phyloP scores from a whole-genome alignment of 1,140 invertebrate species.

The Lethocerus indicus region DNA sequence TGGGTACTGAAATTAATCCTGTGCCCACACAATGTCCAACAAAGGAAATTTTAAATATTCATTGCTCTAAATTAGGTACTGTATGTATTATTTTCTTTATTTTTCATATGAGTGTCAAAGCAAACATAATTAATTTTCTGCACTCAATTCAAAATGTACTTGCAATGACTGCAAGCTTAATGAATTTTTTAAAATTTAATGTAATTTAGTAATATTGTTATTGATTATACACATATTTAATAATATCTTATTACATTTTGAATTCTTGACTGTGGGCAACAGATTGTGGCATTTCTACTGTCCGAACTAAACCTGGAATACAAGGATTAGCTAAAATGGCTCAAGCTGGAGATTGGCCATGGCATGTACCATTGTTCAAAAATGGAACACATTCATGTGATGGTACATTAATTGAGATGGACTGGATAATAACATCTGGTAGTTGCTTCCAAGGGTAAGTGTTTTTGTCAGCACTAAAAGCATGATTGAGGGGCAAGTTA shows the following conservation, averaged over 20 bases:
- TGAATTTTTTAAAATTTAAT: too few relatives aligned
- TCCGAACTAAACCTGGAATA: conserved; percentile 26
- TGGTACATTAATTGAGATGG: conserved; percentile 55
- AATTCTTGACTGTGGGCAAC: too few relatives aligned
- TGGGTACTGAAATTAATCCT: conserved; percentile 62
- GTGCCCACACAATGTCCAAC: conserved; percentile 51
- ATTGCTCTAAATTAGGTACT: conserved; percentile 55
- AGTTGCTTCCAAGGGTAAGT: conserved; percentile 65
- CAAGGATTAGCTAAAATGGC: conserved; percentile 46
- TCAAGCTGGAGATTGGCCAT: conserved; percentile 70
- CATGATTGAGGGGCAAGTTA: too few relatives aligned
- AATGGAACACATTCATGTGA: conserved; percentile 76
- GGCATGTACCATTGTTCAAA: conserved; percentile 68
- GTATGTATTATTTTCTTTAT: conserved; percentile 4
- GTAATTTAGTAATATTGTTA: conserved; percentile 8
- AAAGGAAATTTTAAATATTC: conserved; percentile 61
- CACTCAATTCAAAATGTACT: too few relatives aligned
- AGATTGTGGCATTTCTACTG: conserved; percentile 61
- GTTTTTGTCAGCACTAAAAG: too few relatives aligned
- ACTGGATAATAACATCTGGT: conserved; percentile 74
- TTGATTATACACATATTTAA: too few relatives aligned
- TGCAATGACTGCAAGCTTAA: too few relatives aligned
- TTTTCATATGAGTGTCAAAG: too few relatives aligned
- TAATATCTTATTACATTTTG: too few relatives aligned
- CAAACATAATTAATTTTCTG: too few relatives aligned